Conservation (phyloP, 2,797 vertebrate species). For the Cryptoblepharus egeriae region DNA sequence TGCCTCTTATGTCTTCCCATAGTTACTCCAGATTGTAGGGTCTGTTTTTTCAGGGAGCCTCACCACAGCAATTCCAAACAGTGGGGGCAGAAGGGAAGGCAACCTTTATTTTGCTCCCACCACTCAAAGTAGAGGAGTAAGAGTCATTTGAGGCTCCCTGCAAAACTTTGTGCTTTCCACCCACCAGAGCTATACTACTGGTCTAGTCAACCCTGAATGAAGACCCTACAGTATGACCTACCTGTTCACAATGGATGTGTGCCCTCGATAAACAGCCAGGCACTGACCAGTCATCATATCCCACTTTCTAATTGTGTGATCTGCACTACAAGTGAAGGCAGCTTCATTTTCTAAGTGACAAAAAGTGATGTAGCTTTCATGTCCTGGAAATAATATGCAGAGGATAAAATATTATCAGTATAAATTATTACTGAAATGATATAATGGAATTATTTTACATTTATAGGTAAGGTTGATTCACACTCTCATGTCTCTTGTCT, state of each 20-base stretch:
- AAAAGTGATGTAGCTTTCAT: constrained; percentile 84
- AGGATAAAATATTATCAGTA: background rate
- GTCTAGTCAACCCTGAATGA: background rate
- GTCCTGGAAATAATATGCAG: constrained; percentile 63
- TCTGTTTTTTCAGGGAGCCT: too few species aligned
- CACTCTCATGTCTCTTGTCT: too few species aligned
- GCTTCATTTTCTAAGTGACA: constrained; percentile 82
- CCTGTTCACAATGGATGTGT: constrained; percentile 84
- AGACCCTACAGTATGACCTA: constrained; percentile 38
- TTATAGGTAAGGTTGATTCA: background rate
- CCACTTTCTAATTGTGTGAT: constrained; percentile 81
- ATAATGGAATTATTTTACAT: background rate
- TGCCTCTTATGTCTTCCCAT: too few species aligned
- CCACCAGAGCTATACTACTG: too few species aligned
- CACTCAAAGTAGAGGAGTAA: too few species aligned
- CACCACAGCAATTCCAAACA: too few species aligned
- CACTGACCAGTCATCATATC: constrained; percentile 80
- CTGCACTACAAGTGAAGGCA: constrained; percentile 82
- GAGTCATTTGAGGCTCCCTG: too few species aligned
- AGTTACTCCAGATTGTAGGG: too few species aligned
- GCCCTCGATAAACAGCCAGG: constrained; percentile 80
- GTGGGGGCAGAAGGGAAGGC: too few species aligned
- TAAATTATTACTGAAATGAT: accelerated
- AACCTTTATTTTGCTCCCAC: too few species aligned
- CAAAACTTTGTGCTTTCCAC: too few species aligned